Evolutionary conservation across 2,888 invertebrate species (phyloP).

Genomic region (Iphiclides podalirius): DNA sequence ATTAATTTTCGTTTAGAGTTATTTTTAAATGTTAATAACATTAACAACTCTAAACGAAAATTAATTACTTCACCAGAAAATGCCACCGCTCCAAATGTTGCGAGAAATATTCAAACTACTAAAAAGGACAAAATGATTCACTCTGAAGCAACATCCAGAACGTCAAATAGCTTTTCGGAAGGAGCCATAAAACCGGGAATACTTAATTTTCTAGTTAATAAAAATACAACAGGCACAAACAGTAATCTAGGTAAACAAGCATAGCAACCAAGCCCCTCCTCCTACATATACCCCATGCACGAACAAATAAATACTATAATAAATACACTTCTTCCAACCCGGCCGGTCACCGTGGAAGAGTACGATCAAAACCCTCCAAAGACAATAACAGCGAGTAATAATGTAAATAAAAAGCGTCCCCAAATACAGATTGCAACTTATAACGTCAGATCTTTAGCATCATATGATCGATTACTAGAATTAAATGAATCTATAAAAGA

Average conservation of each 20-base stretch:
- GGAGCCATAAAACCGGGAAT: slow-evolving; percentile 29
- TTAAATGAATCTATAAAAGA: no score
- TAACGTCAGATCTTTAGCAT: background rate
- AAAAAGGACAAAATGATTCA: slow-evolving; percentile 21
- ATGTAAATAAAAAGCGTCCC: background rate
- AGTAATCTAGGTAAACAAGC: slow-evolving; percentile 5
- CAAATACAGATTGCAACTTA: slow-evolving; percentile 6
- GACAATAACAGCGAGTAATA: no score
- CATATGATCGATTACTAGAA: background rate
- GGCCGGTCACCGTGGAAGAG: no score
- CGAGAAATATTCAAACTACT: background rate
- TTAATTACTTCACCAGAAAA: slow-evolving; percentile 24
- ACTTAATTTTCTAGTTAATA: slow-evolving; percentile 26
- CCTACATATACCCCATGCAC: slow-evolving; percentile 27
- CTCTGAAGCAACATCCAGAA: background rate
- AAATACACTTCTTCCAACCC: no score
- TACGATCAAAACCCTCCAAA: no score
- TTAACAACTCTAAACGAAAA: slow-evolving; percentile 22
- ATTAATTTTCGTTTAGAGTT: no score
- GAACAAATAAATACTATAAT: slow-evolving; percentile 12
- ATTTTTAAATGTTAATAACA: slow-evolving; percentile 24
- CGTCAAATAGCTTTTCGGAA: slow-evolving; percentile 24
- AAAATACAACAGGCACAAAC: slow-evolving; percentile 20
- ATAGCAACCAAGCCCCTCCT: slow-evolving; percentile 24
- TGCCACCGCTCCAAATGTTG: slow-evolving; percentile 16